Evolutionary conservation across 1,140 invertebrate species (phyloP), one percentile per base, ranked within the genome.

Genomic region (Drosophila oshimai): DNA sequence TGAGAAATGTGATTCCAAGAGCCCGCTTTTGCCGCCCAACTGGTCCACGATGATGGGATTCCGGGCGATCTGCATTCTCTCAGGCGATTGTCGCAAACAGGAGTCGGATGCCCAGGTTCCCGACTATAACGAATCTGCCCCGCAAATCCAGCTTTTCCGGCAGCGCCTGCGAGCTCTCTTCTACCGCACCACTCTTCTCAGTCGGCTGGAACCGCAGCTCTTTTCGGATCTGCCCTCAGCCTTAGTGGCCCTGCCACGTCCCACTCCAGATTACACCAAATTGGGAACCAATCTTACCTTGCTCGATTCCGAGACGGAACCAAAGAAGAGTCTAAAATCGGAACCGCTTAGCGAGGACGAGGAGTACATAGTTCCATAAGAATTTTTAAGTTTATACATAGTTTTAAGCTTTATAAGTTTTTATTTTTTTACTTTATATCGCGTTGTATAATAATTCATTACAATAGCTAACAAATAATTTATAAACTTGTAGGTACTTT

Each of bases 41-140:
- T 90, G 67, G 70, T 79, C 70, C 4, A 86, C 88, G n/a, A 62
- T 87, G 58, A 80, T 89, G 70, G 86, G 61, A 0, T 89, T 91
- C 20, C 86, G 90, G 1, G 74, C 81, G n/a, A 50, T 90, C 10
- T 88, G 89, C 17, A 79, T 91, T 46, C 47, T 86, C 10, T 75
- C 89, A 0, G 73, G 62, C 12, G 39, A 75, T 12, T 51, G 24
- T 15, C 28, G 34, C 24, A 70, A 20, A 26, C 15, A 22, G 15
- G 33, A 15, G 3, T 4, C 6, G 12, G 6, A 12, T 7, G 15
- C 9, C 2, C 22, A 33, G 0, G 0, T 2, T 0, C 4, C n/a
- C 3, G 28, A 9, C 6, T 69, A 69, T 28, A 41, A 76, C 18
- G 78, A 78, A 28, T 62, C 65, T 10, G 24, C 39, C 5, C 22